A percentile compares a stretch with the other conserved stretches of the same genome.
Evolutionary conservation across 92 coral and sea anemone species (phyloP).

Genomic region (Anthopleura xanthogrammica): DNA sequence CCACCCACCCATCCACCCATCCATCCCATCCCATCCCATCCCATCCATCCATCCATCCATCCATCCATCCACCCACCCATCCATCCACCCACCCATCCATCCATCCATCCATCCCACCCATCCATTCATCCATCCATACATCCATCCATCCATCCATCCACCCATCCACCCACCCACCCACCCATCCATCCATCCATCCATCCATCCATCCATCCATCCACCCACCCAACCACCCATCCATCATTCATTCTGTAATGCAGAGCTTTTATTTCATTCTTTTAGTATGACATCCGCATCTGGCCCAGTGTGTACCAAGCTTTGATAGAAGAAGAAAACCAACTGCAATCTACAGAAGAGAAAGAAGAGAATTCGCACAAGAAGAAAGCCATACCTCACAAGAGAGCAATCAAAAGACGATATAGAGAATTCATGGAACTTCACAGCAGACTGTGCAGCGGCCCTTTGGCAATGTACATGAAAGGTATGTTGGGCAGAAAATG

Average conservation of each 20-base stretch:
- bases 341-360: slow-evolving; percentile 22
- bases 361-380: slow-evolving; percentile 2
- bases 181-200: no score
- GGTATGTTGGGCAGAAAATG: slow-evolving; percentile 31
- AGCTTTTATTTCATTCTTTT: background rate
- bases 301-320: slow-evolving; percentile 59
- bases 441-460: slow-evolving; percentile 69
- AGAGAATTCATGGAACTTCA: slow-evolving; percentile 98
- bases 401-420: slow-evolving; percentile 77
- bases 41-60: no score
- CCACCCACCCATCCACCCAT: no score
- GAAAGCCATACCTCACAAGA: slow-evolving; percentile 40
- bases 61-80: no score
- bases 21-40: no score
- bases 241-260: background rate
- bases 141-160: no score
- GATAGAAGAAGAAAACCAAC: slow-evolving; percentile 41
- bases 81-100: no score
- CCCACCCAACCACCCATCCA: background rate
- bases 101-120: no score
- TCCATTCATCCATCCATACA: no score
- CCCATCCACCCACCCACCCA: no score
- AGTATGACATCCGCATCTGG: slow-evolving; percentile 88
- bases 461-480: slow-evolving; percentile 66
- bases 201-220: no score